Evolutionary conservation across 1,140 invertebrate species (phyloP).

Genomic region (Leptestheria dahalacensis): DNA sequence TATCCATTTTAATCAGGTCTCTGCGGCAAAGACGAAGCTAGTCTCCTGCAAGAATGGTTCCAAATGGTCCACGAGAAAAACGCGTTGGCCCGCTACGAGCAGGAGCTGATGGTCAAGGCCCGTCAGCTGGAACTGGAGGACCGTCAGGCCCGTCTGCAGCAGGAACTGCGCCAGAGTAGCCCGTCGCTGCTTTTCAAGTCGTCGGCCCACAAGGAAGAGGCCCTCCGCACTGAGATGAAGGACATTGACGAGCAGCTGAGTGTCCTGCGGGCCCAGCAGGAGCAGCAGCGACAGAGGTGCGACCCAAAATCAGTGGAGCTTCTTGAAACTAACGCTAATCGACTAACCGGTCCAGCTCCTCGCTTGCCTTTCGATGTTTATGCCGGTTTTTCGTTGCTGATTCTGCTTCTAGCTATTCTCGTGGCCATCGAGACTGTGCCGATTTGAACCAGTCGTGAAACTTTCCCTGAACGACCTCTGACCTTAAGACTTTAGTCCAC

Average conservation of each 20-base stretch:
- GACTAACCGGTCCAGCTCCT: no score
- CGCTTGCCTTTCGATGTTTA: no score
- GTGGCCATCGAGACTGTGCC: no score
- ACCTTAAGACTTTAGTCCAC: no score
- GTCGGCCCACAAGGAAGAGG: constrained; percentile 41
- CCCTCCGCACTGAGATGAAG: constrained; percentile 63
- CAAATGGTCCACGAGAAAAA: constrained; percentile 67
- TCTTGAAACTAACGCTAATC: no score
- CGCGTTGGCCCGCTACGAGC: constrained; percentile 57
- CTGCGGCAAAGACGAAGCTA: constrained; percentile 37
- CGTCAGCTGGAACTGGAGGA: constrained; percentile 73
- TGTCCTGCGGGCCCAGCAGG: constrained; percentile 46
- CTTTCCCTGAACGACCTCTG: no score
- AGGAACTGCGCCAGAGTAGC: constrained; percentile 37
- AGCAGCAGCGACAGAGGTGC: constrained; percentile 58
- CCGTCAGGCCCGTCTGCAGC: constrained; percentile 58
- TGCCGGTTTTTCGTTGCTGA: no score
- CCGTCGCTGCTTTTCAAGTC: constrained; percentile 32
- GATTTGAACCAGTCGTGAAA: no score
- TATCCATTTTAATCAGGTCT: background rate
- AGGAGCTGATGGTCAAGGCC: constrained; percentile 60
- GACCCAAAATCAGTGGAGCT: no score
- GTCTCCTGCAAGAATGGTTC: constrained; percentile 67
- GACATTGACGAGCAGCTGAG: constrained; percentile 64
- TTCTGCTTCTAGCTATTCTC: no score